A percentile compares a stretch with the other conserved stretches of the same genome.
These are phyloP conservation scores for Podilymbus podiceps DNA, from an alignment of 2,113 vertebrate genomes.

Conservation along the genomic window DNA sequence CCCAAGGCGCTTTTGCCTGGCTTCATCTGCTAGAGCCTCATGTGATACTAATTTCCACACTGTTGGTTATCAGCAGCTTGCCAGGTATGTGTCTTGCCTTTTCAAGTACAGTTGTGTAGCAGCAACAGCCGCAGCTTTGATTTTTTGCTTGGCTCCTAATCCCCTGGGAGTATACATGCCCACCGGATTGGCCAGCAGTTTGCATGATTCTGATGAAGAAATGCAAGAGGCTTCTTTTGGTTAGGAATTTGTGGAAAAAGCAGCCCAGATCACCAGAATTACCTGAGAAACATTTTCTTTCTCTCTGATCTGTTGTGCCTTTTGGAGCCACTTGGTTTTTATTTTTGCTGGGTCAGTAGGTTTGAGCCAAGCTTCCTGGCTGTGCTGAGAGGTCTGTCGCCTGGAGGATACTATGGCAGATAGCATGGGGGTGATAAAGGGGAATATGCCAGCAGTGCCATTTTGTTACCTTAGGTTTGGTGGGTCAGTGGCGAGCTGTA, in stretches of 20 bases:
- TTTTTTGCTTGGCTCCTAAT: not conserved
- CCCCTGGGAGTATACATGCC: not conserved
- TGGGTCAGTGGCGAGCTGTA: not conserved
- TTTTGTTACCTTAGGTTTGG: not conserved
- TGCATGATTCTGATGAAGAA: not conserved
- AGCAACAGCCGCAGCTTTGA: conserved; percentile 29
- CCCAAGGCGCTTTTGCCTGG: not conserved
- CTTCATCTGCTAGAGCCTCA: not conserved
- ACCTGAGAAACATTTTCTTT: not conserved
- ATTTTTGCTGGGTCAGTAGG: not conserved
- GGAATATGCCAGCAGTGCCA: not conserved
- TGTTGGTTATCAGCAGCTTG: conserved; percentile 47
- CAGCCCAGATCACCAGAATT: not conserved
- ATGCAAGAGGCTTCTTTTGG: not conserved
- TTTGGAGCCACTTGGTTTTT: not conserved
- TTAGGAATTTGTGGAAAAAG: not conserved
- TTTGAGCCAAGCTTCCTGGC: not conserved
- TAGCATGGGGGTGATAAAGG: not conserved
- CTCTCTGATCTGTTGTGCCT: not conserved
- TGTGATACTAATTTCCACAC: conserved; percentile 41
- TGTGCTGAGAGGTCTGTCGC: not conserved
- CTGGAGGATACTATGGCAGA: not conserved
- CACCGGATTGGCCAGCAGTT: not conserved
- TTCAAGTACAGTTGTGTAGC: conserved; percentile 42
- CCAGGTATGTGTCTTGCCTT: conserved; percentile 56